Conservation (phyloP, 2,797 vertebrate genomes). For the Molossus alvarezi region DNA sequence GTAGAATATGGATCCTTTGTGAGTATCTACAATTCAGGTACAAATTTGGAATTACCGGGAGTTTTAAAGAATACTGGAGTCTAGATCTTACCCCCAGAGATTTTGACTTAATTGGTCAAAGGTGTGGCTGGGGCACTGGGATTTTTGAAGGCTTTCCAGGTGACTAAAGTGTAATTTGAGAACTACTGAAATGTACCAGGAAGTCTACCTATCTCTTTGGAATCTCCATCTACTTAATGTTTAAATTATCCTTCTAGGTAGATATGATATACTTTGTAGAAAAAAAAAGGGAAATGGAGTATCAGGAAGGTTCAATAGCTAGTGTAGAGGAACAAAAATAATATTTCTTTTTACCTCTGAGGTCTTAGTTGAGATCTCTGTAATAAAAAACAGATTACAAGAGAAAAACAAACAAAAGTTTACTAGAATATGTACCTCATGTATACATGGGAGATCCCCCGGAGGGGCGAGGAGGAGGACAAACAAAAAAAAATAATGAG, state of each 20-base stretch:
- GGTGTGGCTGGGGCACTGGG: rapidly evolving
- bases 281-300: neutral
- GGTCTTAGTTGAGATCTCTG: neutral
- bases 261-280: neutral
- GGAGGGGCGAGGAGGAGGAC: neutral
- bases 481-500: too few relatives aligned
- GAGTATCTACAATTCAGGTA: neutral
- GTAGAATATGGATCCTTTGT: neutral
- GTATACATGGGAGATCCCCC: neutral
- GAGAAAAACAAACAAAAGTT: neutral
- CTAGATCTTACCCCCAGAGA: neutral
- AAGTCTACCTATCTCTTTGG: neutral
- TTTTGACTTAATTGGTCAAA: neutral
- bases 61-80: neutral
- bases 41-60: neutral
- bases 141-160: neutral
- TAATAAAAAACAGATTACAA: neutral
- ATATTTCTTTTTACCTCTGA: neutral
- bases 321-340: neutral
- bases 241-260: neutral
- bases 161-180: neutral
- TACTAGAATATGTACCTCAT: neutral
- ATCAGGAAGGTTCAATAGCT: neutral
- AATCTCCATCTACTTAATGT: neutral
- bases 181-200: neutral